These are phyloP conservation scores for Apus apus DNA, from an alignment of 2,113 vertebrate species.

Conservation along the genomic window DNA sequence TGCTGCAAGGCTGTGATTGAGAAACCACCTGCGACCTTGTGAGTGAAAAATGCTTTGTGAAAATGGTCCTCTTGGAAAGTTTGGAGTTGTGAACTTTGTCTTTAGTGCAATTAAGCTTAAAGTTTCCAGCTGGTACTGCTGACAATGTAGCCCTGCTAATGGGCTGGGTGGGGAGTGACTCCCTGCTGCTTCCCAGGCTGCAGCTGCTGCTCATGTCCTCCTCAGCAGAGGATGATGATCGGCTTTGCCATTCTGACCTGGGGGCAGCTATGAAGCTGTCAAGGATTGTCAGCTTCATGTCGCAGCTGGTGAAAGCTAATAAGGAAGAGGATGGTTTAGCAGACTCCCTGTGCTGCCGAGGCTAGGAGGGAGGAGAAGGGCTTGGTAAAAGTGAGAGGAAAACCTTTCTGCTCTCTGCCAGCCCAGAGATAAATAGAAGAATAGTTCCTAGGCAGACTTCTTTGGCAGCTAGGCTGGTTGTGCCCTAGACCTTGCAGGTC, in stretches of 20 bases:
- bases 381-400: background rate
- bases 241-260: background rate
- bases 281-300: background rate
- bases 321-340: background rate
- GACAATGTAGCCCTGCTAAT: background rate
- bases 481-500: background rate
- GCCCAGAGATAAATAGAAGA: background rate
- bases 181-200: background rate
- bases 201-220: background rate
- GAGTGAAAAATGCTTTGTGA: background rate
- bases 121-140: background rate
- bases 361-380: background rate
- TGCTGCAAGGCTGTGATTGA: background rate
- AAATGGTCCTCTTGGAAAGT: background rate
- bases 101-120: background rate
- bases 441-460: background rate
- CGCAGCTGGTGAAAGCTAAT: background rate
- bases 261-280: background rate
- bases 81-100: background rate
- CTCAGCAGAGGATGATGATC: background rate
- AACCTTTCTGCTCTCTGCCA: background rate
- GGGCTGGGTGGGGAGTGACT: background rate
- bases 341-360: background rate
- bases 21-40: background rate
- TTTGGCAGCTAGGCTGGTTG: fast-evolving